phyloP scores from a whole-genome alignment of 2,113 vertebrate species.

The Apaloderma vittatum region DNA sequence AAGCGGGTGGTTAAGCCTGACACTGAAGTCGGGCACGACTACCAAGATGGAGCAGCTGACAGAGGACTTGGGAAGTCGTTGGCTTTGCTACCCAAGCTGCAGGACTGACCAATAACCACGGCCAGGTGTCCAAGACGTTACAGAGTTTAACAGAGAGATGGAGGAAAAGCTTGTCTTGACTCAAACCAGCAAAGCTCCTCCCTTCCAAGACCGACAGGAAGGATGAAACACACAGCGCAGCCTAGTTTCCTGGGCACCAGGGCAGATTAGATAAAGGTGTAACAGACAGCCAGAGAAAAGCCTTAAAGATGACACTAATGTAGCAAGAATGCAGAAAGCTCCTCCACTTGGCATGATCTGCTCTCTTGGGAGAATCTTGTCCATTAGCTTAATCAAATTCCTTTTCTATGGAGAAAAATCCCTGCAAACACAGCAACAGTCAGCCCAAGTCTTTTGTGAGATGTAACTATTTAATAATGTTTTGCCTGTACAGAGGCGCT shows the following conservation, averaged over 20 bases:
- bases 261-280: neutral
- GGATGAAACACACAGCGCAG: neutral
- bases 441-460: neutral
- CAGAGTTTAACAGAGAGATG: neutral
- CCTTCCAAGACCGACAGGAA: neutral
- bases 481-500: conserved; percentile 31
- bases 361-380: neutral
- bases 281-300: neutral
- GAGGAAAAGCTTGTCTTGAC: neutral
- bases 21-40: neutral
- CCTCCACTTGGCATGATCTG: neutral
- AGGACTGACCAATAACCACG: neutral
- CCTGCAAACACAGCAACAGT: conserved; percentile 29
- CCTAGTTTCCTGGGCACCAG: neutral
- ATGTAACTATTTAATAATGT: conserved; percentile 9
- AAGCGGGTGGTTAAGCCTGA: neutral
- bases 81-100: neutral
- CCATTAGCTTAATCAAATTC: neutral
- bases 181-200: neutral
- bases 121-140: neutral
- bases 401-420: neutral
- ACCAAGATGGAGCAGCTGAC: neutral
- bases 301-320: neutral
- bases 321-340: neutral
- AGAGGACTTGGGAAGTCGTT: rapidly evolving